Base-by-base conservation (phyloP, 2,888 invertebrate genomes). In the Trissoscelio sp. region DNA sequence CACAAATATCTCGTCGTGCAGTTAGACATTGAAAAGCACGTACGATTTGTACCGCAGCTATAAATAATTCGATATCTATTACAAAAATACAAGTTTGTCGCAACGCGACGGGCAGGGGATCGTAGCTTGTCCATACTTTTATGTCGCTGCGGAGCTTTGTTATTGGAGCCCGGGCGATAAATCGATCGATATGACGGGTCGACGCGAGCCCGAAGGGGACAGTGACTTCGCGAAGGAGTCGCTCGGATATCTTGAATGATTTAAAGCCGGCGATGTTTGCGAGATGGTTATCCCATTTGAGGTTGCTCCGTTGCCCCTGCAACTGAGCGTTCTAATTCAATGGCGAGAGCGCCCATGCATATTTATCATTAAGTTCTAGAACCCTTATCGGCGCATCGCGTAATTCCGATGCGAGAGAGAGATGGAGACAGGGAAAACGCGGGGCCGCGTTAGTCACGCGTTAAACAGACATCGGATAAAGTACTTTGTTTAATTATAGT, bases 281-380 rank as follows among this genome's bases (percentile, higher is more conserved):
- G 69, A 77, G 80, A 80, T 80, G 73, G 73, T 80, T 82, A 80
- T 80, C 79, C 64, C 58, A 73, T 78, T 77, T 42, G 46, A 69
- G 51, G 58, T 24, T 55, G 82, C 80, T 80, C 79, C 51, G 57
- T 80, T 77, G 73, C 67, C 66, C 51, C 69, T 64, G 73, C 80
- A 80, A 77, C 79, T 70, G 80, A 80, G 79, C 79, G 82, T 82
- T 82, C 82, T 82, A 80, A 80, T 82, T 80, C 82, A 73, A 80
- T 82, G 80, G 73, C 77, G 42, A 74, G 73, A 74, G 66, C 79
- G 31, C n/a, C 79, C 73, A 83, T 83, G 80, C 82, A 80, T 80
- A 80, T 79, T 83, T 79, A 79, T 77, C 73, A 80, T 83, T 64
- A 77, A 75, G 75, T 75, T 72, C 72, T 66, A 58, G 60, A 67